Evolutionary conservation across 2,888 invertebrate species (phyloP).

Genomic region (Lycia hirtaria): DNA sequence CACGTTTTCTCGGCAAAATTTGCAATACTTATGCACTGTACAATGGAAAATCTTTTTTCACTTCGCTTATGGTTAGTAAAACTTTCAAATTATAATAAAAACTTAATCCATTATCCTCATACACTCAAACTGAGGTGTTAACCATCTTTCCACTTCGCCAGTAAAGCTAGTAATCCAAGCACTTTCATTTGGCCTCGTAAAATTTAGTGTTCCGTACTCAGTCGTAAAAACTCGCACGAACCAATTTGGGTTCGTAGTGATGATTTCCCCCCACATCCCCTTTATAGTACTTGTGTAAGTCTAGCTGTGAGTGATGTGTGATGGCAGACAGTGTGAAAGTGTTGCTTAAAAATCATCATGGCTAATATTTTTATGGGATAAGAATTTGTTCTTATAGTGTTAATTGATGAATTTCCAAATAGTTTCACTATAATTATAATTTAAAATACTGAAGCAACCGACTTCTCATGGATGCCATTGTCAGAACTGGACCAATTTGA

Average conservation of each 20-base stretch:
- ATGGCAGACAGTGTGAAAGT: constrained; percentile 5
- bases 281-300: constrained; percentile 31
- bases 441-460: too few species aligned
- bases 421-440: too few species aligned
- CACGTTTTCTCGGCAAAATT: too few species aligned
- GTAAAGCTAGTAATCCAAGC: constrained; percentile 25
- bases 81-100: constrained; percentile 5
- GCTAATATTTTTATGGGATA: too few species aligned
- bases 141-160: constrained; percentile 1
- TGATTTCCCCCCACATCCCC: constrained; percentile 28
- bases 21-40: too few species aligned
- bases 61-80: not conserved
- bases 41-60: too few species aligned
- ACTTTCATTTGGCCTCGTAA: constrained; percentile 24
- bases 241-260: constrained; percentile 39
- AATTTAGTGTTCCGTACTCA: constrained; percentile 28
- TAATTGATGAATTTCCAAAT: too few species aligned
- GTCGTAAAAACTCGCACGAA: constrained; percentile 28
- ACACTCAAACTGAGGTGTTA: constrained; percentile 20
- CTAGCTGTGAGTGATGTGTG: constrained; percentile 15
- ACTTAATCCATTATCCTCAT: constrained; percentile 18
- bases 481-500: too few species aligned
- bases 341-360: not conserved
- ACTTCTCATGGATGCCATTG: too few species aligned
- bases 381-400: too few species aligned